These are phyloP conservation scores for Drosophila sordidapex DNA, from an alignment of 2,888 invertebrate genomes.

Conservation along the genomic window DNA sequence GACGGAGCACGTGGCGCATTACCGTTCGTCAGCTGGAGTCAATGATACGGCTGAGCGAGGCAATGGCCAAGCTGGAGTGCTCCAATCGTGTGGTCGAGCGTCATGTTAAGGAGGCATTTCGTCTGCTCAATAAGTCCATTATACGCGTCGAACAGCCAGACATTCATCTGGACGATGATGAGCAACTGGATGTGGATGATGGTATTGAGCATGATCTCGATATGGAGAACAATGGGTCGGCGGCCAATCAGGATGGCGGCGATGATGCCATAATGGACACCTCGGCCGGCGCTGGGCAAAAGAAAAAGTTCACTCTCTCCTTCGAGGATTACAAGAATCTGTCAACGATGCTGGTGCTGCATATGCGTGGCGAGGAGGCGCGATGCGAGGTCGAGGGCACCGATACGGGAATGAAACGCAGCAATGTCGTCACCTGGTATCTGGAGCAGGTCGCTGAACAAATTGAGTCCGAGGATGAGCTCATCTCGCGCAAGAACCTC, in stretches of 20 bases:
- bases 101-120: conserved; percentile 96
- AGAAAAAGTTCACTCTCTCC: conserved; percentile 92
- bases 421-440: conserved; percentile 97
- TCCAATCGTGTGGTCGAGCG: conserved; percentile 93
- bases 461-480: conserved; percentile 96
- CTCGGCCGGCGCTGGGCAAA: conserved; percentile 83
- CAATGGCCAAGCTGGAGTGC: conserved; percentile 98
- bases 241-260: conserved; percentile 55
- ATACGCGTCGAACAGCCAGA: conserved; percentile 99
- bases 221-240: conserved; percentile 83
- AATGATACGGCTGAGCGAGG: conserved; percentile 98
- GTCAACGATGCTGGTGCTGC: conserved; percentile 95
- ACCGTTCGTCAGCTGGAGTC: conserved; percentile 98
- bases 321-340: conserved; percentile 97
- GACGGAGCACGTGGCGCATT: conserved; percentile 95
- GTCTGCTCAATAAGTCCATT: conserved; percentile 97
- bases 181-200: conserved; percentile 84
- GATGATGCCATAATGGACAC: conserved; percentile 37
- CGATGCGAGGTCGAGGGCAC: conserved; percentile 88
- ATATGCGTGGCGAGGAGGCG: conserved; percentile 94
- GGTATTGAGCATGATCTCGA: conserved; percentile 87
- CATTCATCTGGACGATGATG: conserved; percentile 95
- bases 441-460: conserved; percentile 93
- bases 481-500: conserved; percentile 93
- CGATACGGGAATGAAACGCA: conserved; percentile 89